Evolutionary conservation across 2,113 vertebrate species (phyloP).

Genomic region (Nesogale talazaci): DNA sequence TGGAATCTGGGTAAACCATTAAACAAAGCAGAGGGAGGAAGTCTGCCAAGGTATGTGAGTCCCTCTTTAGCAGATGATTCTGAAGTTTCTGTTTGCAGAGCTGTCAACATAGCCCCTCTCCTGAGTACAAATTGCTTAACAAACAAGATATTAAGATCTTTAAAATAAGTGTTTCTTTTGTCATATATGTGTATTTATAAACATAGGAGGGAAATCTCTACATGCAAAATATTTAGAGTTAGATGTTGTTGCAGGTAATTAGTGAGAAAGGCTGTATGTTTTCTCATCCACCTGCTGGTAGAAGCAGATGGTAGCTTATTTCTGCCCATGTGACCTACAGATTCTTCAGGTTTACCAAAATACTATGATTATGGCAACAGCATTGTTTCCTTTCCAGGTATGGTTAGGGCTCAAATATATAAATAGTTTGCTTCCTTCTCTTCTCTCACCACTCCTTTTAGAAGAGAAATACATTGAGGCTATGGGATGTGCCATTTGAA

Average conservation of each 20-base stretch:
- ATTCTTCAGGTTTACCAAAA: conserved; percentile 81
- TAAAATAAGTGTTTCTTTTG: conserved; percentile 82
- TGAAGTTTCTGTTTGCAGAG: conserved; percentile 72
- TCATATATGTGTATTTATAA: conserved; percentile 82
- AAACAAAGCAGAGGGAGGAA: conserved; percentile 57
- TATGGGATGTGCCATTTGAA: conserved; percentile 2
- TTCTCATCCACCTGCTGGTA: conserved; percentile 81
- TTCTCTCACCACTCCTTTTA: conserved; percentile 1
- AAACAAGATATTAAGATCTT: conserved; percentile 82
- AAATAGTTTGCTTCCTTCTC: conserved; percentile 10
- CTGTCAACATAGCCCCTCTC: conserved; percentile 72
- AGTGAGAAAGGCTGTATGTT: conserved; percentile 80
- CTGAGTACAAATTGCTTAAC: conserved; percentile 79
- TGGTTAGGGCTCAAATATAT: background rate
- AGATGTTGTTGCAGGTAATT: conserved; percentile 83
- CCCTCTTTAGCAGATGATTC: conserved; percentile 70
- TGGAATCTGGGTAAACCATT: conserved; percentile 63
- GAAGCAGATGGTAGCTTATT: conserved; percentile 81
- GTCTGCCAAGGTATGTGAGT: conserved; percentile 64
- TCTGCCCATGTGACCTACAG: conserved; percentile 82
- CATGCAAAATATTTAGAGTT: conserved; percentile 82
- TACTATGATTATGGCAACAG: conserved; percentile 46
- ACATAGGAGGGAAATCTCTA: conserved; percentile 76
- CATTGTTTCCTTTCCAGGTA: conserved; percentile 73
- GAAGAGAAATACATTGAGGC: conserved; percentile 18